Base-by-base conservation (phyloP, 2,888 invertebrate genomes). In the Eristalinus sepulchralis region DNA sequence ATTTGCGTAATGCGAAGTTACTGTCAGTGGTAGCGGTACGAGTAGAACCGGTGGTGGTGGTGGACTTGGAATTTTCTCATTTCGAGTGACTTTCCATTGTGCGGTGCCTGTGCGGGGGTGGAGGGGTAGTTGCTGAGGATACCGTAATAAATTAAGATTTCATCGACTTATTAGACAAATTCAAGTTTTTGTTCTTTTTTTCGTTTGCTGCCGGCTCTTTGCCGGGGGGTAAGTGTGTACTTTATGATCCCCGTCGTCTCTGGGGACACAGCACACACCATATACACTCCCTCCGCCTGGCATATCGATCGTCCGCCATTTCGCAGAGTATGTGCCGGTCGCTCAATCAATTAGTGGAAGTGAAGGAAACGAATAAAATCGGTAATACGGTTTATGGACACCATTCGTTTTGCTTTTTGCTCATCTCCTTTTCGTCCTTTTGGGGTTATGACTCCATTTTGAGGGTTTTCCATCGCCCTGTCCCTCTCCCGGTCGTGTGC, bases 101-200 rank as follows among this genome's bases (percentile, higher is more conserved):
- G n/a, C 39, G 13, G 1, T 13, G 39, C 17, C 63, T 68, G 20
- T 36, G 31, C 4, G 53, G 10, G 55, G 33, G 10, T 13, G 3
- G 34, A 22, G 22, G 57, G 70, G 60, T 79, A 80, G 59, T 83
- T 83, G 80, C 73, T 80, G 75, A 24, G 60, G 60, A 75, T 63
- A 85, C 85, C 82, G 85, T 70, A 77, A 85, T 85, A 85, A 85
- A 85, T 85, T 85, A 82, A 85, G 82, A 85, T 85, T 85, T 85
- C 82, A 77, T 82, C 68, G 82, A 82, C 77, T 82, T 85, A 84
- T 84, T 84, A 80, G 80, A 84, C 80, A 85, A 82, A 80, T 85
- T 85, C 82, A 70, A 73, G 68, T 62, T 77, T 76, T 72, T 57
- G 71, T 73, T 67, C 82, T 73, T 77, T 79, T 81, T 76, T 47